phyloP scores from a whole-genome alignment of 23 tunicate genomes.

The Halocynthia roretzi region DNA sequence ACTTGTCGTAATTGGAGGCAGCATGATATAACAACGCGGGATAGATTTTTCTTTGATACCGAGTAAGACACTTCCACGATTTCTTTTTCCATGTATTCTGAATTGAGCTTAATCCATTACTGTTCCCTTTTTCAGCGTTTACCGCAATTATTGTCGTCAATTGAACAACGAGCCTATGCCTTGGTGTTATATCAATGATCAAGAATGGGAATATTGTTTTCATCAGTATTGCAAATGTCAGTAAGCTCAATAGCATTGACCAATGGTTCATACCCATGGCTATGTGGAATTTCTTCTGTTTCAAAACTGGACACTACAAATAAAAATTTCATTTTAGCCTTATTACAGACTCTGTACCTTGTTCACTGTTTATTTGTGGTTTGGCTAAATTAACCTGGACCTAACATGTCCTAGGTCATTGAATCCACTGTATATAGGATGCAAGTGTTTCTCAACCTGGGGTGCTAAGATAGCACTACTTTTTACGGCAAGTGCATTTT shows the following conservation, averaged over 20 bases:
- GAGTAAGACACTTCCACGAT: not conserved
- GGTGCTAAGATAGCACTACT: no score
- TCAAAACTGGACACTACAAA: no score
- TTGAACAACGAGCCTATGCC: constrained; percentile 22
- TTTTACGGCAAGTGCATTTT: no score
- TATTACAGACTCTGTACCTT: no score
- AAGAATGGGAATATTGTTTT: constrained; percentile 54
- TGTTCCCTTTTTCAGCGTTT: not conserved
- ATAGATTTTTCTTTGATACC: not conserved
- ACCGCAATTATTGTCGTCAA: not conserved
- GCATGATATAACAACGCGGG: not conserved
- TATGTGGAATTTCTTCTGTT: no score
- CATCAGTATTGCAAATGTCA: constrained; percentile 28
- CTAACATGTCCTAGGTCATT: no score
- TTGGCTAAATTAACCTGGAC: no score
- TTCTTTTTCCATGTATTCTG: not conserved
- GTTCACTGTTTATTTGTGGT: no score
- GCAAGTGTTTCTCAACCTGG: no score
- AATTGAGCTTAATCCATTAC: not conserved
- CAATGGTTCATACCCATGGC: no score
- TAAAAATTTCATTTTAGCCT: no score
- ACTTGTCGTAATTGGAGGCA: not conserved
- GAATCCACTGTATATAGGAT: no score
- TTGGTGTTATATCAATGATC: constrained; percentile 42
- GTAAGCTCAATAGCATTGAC: not conserved